A percentile compares a stretch with the other conserved stretches of the same genome.
Evolutionary conservation across 2,888 invertebrate species (phyloP).

Genomic region (Conus canariensis): DNA sequence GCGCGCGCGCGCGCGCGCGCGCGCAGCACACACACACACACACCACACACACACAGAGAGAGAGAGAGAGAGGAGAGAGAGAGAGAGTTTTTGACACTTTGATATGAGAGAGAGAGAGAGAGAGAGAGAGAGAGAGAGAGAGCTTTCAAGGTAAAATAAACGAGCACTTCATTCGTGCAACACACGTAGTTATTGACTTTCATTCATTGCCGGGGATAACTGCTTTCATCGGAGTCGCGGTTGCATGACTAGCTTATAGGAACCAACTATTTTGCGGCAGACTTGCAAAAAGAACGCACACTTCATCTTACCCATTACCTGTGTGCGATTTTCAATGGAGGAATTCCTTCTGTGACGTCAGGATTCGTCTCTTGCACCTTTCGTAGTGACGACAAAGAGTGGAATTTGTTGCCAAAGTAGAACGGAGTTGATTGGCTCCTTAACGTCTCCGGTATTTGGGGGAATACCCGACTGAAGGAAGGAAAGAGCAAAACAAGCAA

Average conservation of each 20-base stretch:
- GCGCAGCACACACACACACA: neutral
- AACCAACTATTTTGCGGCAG: too few species aligned
- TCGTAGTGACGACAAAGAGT: conserved; percentile 28
- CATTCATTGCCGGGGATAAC: neutral
- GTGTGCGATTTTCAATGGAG: neutral
- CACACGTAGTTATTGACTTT: neutral
- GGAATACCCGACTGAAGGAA: conserved; percentile 34
- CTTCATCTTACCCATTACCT: too few species aligned
- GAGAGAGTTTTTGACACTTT: too few species aligned
- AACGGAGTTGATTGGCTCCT: conserved; percentile 41
- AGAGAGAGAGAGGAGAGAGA: too few species aligned
- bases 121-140: too few species aligned
- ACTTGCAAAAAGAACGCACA: too few species aligned
- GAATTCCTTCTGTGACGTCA: conserved; percentile 37
- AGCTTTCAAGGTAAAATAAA: too few species aligned
- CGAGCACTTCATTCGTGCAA: too few species aligned
- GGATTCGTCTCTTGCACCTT: neutral
- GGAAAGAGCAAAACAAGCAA: neutral
- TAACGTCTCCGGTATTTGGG: conserved; percentile 33
- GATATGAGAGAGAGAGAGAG: too few species aligned
- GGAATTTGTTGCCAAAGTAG: neutral
- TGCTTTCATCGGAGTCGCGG: neutral
- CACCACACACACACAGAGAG: too few species aligned
- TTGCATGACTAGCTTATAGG: too few species aligned
- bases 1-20: neutral